Evolutionary conservation across 2,797 vertebrate genomes (phyloP).

Genomic region (Semaprochilodus insignis): DNA sequence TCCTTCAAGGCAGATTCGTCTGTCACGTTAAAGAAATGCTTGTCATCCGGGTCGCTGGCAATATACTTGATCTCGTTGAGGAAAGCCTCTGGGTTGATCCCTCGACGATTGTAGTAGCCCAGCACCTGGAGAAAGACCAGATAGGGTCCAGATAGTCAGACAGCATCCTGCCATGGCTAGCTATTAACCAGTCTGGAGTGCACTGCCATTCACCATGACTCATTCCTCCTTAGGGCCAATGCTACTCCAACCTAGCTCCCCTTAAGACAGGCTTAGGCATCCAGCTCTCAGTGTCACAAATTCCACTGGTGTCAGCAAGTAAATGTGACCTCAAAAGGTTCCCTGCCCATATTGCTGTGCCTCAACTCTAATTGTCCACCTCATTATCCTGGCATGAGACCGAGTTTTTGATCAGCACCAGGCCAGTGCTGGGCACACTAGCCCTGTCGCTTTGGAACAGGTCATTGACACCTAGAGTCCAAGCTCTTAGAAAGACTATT

Average conservation of each 20-base stretch:
- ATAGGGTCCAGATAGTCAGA: conserved; percentile 16
- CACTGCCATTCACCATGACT: conserved; percentile 16
- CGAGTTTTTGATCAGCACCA: conserved; percentile 43
- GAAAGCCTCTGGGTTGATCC: conserved; percentile 96
- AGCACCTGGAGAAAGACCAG: conserved; percentile 81
- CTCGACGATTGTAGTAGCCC: conserved; percentile 96
- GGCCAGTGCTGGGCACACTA: conserved; percentile 50
- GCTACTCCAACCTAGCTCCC: neutral
- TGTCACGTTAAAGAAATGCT: conserved; percentile 98
- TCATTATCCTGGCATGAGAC: conserved; percentile 34
- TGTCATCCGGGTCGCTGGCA: conserved; percentile 96
- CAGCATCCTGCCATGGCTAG: conserved; percentile 1
- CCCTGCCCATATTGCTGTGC: conserved; percentile 6
- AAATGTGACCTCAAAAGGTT: conserved; percentile 45
- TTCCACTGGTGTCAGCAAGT: conserved; percentile 38
- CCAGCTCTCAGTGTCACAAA: conserved; percentile 9
- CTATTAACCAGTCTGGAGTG: neutral
- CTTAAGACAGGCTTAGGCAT: conserved; percentile 29
- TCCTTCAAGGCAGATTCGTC: conserved; percentile 96
- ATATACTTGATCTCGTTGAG: conserved; percentile 97
- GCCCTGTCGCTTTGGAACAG: conserved; percentile 56
- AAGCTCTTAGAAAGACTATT: conserved; percentile 33
- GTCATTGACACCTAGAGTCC: conserved; percentile 67
- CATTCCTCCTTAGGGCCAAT: conserved; percentile 13
- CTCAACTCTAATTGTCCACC: conserved; percentile 35